Evolutionary conservation across 2,797 vertebrate species (phyloP).

Genomic region (Pterois miles): DNA sequence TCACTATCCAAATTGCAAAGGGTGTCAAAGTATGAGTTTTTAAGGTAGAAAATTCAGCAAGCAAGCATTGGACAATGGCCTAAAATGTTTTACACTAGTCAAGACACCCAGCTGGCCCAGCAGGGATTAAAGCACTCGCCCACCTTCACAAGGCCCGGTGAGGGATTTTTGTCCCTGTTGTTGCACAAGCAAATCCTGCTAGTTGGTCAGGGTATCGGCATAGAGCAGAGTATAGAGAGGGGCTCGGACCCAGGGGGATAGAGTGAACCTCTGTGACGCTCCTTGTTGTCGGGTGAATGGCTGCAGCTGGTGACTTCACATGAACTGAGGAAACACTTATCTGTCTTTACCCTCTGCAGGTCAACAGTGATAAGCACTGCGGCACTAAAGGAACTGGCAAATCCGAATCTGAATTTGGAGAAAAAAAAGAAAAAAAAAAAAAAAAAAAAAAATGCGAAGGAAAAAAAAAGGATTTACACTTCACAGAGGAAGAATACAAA

Average conservation of each 20-base stretch:
- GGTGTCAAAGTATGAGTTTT: neutral
- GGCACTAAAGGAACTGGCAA: conserved; percentile 9
- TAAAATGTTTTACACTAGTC: neutral
- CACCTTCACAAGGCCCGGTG: neutral
- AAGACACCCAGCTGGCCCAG: neutral
- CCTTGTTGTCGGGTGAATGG: conserved; percentile 14
- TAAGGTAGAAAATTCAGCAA: neutral
- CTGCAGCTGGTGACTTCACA: conserved; percentile 19
- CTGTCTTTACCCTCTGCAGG: conserved; percentile 27
- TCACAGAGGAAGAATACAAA: conserved; percentile 6
- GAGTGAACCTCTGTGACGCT: neutral
- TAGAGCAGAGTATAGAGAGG: no score
- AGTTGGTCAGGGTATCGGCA: neutral
- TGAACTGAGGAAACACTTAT: conserved; percentile 13
- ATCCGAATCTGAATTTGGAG: neutral
- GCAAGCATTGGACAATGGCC: neutral
- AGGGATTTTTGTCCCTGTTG: conserved; percentile 25
- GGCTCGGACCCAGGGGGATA: neutral
- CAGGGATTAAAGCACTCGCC: neutral
- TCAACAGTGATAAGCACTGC: conserved; percentile 20
- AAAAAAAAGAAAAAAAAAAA: neutral
- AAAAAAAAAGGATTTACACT: neutral
- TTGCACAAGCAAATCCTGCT: neutral
- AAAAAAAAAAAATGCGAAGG: neutral
- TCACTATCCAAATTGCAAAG: neutral